Percentiles rank a stretch among this genome's conserved stretches.
phyloP scores from a whole-genome alignment of 1,140 invertebrate species.

The Sminthurides bifidus region DNA sequence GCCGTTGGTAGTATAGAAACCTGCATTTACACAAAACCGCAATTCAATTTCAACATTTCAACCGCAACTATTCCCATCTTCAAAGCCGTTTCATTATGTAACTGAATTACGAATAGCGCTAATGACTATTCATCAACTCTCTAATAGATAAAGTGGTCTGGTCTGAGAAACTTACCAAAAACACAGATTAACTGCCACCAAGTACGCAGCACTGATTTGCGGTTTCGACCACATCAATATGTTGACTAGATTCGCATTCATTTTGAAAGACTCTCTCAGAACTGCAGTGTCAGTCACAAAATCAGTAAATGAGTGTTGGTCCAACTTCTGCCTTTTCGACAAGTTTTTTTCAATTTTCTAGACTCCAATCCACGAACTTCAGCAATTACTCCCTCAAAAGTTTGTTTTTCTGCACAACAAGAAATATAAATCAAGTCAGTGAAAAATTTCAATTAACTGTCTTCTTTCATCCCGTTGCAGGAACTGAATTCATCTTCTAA shows the following conservation, averaged over 20 bases:
- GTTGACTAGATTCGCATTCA: constrained; percentile 30
- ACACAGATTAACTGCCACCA: constrained; percentile 18
- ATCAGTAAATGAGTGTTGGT: not conserved
- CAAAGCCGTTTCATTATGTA: not conserved
- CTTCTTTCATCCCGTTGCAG: too few relatives aligned
- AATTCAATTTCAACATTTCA: not conserved
- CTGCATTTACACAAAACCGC: constrained; percentile 7
- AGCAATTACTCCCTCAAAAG: not conserved
- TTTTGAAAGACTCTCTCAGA: too few relatives aligned
- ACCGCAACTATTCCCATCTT: not conserved
- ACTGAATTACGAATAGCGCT: not conserved
- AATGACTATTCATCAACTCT: not conserved
- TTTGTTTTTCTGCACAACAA: too few relatives aligned
- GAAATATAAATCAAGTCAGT: too few relatives aligned
- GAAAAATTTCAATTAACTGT: too few relatives aligned
- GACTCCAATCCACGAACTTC: not conserved
- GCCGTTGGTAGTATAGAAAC: constrained; percentile 25
- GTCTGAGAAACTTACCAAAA: constrained; percentile 20
- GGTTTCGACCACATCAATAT: constrained; percentile 26
- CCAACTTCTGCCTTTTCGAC: not conserved
- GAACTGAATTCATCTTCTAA: too few relatives aligned
- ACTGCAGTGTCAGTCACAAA: not conserved
- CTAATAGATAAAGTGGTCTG: not conserved
- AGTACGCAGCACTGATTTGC: constrained; percentile 14
- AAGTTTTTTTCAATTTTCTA: not conserved